Evolutionary conservation across 2,797 vertebrate species (phyloP).

Genomic region (Gymnothorax javanicus): DNA sequence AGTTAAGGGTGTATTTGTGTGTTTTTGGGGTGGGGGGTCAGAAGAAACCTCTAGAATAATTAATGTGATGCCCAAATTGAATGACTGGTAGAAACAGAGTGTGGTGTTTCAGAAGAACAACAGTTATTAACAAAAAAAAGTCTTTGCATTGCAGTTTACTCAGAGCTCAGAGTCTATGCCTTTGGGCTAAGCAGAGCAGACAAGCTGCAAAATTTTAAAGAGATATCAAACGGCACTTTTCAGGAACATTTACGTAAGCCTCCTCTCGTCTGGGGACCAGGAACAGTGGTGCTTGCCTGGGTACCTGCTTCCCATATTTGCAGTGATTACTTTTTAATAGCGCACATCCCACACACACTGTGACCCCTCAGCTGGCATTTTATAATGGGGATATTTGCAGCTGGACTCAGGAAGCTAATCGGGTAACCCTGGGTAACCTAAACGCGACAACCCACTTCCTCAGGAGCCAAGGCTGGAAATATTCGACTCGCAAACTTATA

Average conservation of each 20-base stretch:
- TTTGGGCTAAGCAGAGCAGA: background rate
- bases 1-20: background rate
- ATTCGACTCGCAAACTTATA: background rate
- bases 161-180: background rate
- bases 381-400: background rate
- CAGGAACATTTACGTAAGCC: background rate
- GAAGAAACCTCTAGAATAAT: slow-evolving; percentile 49
- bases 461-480: background rate
- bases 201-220: background rate
- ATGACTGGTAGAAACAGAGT: slow-evolving; percentile 49
- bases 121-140: background rate
- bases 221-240: background rate
- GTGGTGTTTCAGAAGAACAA: background rate
- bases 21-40: background rate
- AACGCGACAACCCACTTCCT: background rate
- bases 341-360: background rate
- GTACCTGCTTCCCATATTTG: background rate
- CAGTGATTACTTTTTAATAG: background rate
- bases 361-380: background rate
- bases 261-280: background rate
- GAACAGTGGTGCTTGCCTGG: background rate
- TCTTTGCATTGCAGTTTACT: background rate
- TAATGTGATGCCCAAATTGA: slow-evolving; percentile 53
- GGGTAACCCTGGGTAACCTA: background rate
- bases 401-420: background rate